phyloP scores from a whole-genome alignment of 2,888 invertebrate species.

The Rhorus exstirpatorius region DNA sequence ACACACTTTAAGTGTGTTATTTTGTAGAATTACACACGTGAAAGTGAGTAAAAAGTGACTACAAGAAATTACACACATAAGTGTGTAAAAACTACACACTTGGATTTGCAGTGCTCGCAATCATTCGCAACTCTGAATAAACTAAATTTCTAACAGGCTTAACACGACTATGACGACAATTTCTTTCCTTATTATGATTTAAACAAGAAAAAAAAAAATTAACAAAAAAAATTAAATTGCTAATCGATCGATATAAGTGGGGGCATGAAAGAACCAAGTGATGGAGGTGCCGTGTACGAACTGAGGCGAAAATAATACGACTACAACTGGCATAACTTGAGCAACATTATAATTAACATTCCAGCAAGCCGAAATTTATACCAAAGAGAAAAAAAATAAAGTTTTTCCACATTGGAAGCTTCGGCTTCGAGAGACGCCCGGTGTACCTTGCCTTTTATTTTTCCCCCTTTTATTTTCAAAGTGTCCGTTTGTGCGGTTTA shows the following conservation, averaged over 20 bases:
- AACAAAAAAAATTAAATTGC: slow-evolving; percentile 44
- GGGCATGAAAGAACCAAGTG: slow-evolving; percentile 55
- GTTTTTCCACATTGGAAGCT: background rate
- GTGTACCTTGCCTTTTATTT: slow-evolving; percentile 25
- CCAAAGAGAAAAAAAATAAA: slow-evolving; percentile 1
- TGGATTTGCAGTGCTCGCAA: too few species aligned
- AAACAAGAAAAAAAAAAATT: background rate
- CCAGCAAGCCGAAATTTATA: slow-evolving; percentile 3
- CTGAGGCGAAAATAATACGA: slow-evolving; percentile 52
- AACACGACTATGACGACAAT: slow-evolving; percentile 29
- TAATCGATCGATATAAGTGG: slow-evolving; percentile 40
- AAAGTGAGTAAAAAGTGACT: too few species aligned
- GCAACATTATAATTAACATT: slow-evolving; percentile 3
- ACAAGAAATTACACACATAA: too few species aligned
- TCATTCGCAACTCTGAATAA: background rate
- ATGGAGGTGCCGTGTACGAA: slow-evolving; percentile 67
- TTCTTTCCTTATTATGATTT: slow-evolving; percentile 12
- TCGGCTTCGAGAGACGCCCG: slow-evolving; percentile 60
- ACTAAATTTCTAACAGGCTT: background rate
- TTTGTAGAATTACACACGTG: too few species aligned
- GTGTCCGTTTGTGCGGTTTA: slow-evolving; percentile 18
- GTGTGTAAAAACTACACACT: too few species aligned
- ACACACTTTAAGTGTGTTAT: too few species aligned
- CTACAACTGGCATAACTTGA: background rate
- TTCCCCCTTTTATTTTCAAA: background rate